phyloP scores from a whole-genome alignment of 2,797 vertebrate genomes.

The Coluber constrictor region DNA sequence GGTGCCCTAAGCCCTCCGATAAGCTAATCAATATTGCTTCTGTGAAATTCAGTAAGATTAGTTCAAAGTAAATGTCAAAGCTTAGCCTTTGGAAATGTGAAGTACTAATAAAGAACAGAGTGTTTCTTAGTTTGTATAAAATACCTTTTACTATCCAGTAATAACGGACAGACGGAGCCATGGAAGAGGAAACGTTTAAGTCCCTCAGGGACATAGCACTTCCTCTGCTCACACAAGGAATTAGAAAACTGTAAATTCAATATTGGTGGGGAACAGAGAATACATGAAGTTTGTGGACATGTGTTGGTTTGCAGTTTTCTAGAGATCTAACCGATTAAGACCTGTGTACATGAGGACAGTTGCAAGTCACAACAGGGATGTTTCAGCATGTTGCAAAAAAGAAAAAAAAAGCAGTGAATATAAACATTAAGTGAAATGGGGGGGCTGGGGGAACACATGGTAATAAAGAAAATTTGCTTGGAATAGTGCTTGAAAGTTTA shows the following conservation, averaged over 20 bases:
- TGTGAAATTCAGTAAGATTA: conserved; percentile 17
- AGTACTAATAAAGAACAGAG: neutral
- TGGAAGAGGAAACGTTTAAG: neutral
- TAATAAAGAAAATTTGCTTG: neutral
- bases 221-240: neutral
- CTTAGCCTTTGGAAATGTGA: conserved; percentile 11
- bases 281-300: neutral
- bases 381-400: neutral
- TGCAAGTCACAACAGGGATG: neutral
- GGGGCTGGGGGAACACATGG: neutral
- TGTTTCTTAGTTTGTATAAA: neutral
- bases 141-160: neutral
- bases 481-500: neutral
- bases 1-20: neutral
- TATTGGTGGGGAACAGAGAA: neutral
- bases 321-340: neutral
- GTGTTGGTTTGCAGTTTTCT: neutral
- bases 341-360: neutral
- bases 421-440: neutral
- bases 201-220: neutral
- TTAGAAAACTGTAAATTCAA: neutral
- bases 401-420: neutral
- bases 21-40: conserved; percentile 3
- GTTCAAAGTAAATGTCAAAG: conserved; percentile 12
- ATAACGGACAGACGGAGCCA: neutral